Conservation (phyloP, 2,888 invertebrate species). For the Rhamphomyia laevipes region DNA sequence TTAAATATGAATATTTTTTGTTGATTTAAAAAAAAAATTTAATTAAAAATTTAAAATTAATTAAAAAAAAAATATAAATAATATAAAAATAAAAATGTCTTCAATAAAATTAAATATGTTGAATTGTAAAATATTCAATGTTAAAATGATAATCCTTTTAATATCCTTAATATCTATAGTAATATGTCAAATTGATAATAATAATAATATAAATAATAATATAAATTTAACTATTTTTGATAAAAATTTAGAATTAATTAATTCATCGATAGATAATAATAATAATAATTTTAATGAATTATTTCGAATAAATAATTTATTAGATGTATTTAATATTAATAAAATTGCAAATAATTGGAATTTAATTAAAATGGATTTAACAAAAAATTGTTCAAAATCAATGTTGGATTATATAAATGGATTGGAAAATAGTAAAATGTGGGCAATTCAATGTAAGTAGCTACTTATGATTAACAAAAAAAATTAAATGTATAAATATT, state of each 20-base stretch:
- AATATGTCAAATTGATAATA: constrained; percentile 5
- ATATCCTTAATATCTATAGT: no score
- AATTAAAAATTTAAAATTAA: no score
- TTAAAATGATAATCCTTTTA: no score
- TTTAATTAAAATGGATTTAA: constrained; percentile 19
- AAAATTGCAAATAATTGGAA: constrained; percentile 29
- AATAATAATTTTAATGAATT: constrained; percentile 23
- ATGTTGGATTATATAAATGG: constrained; percentile 32
- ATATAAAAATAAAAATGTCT: no score
- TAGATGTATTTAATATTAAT: constrained; percentile 33
- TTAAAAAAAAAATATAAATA: no score
- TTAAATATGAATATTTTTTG: no score
- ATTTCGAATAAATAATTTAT: constrained; percentile 28
- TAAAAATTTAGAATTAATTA: constrained; percentile 6
- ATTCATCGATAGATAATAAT: constrained; percentile 7
- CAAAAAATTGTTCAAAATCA: constrained; percentile 29
- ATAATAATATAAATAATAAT: constrained; percentile 5
- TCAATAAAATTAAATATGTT: no score
- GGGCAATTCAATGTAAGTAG: constrained; percentile 38
- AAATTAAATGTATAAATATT: no score
- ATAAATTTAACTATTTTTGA: constrained; percentile 6
- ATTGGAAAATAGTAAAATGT: constrained; percentile 26
- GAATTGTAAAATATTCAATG: no score
- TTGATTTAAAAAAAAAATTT: no score
- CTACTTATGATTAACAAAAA: no score